Conservation (phyloP, 92 coral and sea anemone species). For the Porites lobata region DNA sequence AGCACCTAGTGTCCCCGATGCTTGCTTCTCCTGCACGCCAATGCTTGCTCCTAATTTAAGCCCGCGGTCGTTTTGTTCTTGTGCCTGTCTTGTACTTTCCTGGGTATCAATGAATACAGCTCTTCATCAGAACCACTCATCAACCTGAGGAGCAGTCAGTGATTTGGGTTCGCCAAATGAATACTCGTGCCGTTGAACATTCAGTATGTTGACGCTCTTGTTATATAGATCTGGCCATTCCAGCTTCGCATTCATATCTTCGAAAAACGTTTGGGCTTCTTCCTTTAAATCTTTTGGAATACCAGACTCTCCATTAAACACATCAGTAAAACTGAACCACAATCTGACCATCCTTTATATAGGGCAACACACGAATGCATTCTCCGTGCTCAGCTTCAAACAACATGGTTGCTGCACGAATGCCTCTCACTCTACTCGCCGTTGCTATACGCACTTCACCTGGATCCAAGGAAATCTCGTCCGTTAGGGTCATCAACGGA, state of each 20-base stretch:
- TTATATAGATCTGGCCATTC: neutral
- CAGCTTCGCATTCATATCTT: neutral
- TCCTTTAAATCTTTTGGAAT: neutral
- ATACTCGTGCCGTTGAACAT: neutral
- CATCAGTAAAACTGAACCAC: constrained; percentile 15
- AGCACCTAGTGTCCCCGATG: constrained; percentile 46
- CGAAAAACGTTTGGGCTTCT: neutral
- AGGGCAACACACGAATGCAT: too few species aligned
- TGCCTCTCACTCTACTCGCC: too few species aligned
- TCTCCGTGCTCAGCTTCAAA: too few species aligned
- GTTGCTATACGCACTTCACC: too few species aligned
- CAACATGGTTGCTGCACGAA: too few species aligned
- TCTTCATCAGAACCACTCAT: constrained; percentile 24
- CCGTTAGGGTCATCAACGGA: too few species aligned
- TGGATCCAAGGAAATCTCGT: too few species aligned
- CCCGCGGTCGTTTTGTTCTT: too few species aligned
- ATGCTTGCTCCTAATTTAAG: too few species aligned
- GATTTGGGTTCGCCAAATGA: neutral
- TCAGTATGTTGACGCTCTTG: neutral
- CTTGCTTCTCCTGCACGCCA: neutral
- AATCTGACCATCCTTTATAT: too few species aligned
- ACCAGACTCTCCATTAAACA: constrained; percentile 8
- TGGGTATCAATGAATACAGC: neutral
- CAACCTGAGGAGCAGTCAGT: neutral
- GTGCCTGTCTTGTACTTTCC: too few species aligned